Conservation (phyloP, 2,797 vertebrate genomes). For the Bucorvus abyssinicus region DNA sequence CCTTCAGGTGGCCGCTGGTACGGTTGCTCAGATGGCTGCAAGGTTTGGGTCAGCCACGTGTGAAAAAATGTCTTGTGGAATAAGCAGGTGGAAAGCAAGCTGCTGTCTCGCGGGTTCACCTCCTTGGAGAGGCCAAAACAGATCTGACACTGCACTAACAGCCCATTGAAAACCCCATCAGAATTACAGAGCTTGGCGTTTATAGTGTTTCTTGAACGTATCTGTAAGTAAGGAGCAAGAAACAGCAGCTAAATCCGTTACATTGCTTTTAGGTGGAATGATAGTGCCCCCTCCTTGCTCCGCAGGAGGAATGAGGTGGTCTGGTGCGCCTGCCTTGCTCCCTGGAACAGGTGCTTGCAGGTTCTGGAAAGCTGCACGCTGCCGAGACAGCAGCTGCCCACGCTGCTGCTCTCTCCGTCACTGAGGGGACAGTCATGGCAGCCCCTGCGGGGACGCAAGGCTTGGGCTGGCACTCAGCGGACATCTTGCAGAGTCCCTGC, state of each 20-base stretch:
- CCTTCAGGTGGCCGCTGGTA: background rate
- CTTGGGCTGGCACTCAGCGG: background rate
- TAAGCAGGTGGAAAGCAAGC: background rate
- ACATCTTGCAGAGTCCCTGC: background rate
- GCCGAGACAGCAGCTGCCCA: background rate
- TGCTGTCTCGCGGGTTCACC: background rate
- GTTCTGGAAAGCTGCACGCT: background rate
- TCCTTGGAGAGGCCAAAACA: background rate
- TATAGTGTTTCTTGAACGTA: background rate
- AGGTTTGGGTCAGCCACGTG: background rate
- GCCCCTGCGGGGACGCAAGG: background rate
- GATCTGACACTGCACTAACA: background rate
- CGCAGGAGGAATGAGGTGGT: background rate
- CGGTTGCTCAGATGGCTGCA: accelerated
- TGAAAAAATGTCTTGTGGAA: background rate
- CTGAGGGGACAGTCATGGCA: background rate
- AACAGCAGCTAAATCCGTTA: background rate
- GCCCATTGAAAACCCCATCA: background rate
- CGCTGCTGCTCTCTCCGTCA: background rate
- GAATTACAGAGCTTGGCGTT: background rate
- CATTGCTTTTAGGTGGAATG: background rate
- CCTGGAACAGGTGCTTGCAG: background rate
- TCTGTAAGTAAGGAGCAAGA: background rate
- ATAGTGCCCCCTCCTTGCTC: background rate
- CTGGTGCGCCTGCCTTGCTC: background rate